Evolutionary conservation across 2,888 invertebrate genomes (phyloP), one percentile per base, ranked within the genome.

Genomic region (Pterostichus madidus): DNA sequence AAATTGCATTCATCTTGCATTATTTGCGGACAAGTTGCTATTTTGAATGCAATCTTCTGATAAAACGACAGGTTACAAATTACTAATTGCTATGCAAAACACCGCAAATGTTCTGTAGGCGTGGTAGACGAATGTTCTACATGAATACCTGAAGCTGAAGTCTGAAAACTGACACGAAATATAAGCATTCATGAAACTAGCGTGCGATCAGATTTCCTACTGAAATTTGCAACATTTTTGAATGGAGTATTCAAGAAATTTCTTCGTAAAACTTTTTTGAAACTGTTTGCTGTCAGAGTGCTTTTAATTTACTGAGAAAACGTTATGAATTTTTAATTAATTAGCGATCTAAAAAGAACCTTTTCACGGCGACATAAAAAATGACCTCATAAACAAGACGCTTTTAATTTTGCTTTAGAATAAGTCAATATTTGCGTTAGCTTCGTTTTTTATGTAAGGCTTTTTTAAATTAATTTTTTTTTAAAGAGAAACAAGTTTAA

Each of bases 41-140:
- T 39, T 71, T 44, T 71, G 44, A 76, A 53, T 56, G 76, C 56
- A 76, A 39, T 76, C 32, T 56, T 76, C 56, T 39, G 76, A 71
- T 71, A 71, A 17, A 39, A 53, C 56, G 76, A 76, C 76, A 76
- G 76, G 56, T 56, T 76, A 76, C 76, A 76, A 52, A 53, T 76
- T 52, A 31, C 76, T 76, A 76, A 76, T 56, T 53, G 32, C 76
- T 76, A 76, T 76, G 76, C 56, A 76, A 76, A 76, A 53, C 56
- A 56, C 56, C 35, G 49, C 56, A 52, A 39, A 39, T 76, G 53
- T 52, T n/a, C 13, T 32, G 17, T 35, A 32, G 49, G 56, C 39
- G 76, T 75, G 53, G 52, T 52, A 35, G 76, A 56, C 13, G 76
- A 56, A 53, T 76, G 76, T 56, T 71, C 44, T 39, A 39, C 68